Conservation (phyloP, 2,797 vertebrate species). For the Acropternis orthonyx region DNA sequence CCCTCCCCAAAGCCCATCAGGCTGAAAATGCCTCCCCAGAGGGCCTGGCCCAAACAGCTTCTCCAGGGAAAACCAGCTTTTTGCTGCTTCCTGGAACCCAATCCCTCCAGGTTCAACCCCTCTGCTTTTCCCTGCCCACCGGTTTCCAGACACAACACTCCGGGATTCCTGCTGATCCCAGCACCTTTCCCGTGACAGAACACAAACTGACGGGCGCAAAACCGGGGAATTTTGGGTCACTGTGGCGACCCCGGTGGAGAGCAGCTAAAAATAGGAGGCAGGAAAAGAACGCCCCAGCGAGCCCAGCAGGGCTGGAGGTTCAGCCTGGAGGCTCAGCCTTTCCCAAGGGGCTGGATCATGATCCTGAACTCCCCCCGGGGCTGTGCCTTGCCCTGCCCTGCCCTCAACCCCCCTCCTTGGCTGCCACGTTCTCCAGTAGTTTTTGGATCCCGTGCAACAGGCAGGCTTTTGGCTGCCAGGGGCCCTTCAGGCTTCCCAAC, state of each 20-base stretch:
- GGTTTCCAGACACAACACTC: neutral
- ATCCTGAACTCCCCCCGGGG: neutral
- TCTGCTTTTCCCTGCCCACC: accelerated
- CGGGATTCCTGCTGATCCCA: neutral
- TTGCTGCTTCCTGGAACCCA: neutral
- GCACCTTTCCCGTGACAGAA: neutral
- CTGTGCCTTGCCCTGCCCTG: accelerated
- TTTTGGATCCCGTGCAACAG: neutral
- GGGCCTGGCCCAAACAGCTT: accelerated
- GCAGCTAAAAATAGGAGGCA: neutral
- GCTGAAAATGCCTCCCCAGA: neutral
- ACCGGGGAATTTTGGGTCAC: neutral
- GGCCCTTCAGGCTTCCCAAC: neutral
- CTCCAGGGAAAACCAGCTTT: neutral
- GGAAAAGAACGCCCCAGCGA: neutral
- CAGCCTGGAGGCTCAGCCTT: neutral
- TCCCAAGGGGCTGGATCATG: neutral
- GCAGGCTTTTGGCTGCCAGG: neutral
- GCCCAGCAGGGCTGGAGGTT: neutral
- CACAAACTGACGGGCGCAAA: accelerated
- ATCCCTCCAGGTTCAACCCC: neutral
- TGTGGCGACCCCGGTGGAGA: neutral
- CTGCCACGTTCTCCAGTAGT: neutral
- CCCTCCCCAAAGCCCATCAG: neutral
- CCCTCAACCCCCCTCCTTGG: neutral